Percentiles rank a stretch among this genome's conserved stretches.
phyloP scores from a whole-genome alignment of 2,888 invertebrate genomes.

The Hirtodrosophila histrioides region DNA sequence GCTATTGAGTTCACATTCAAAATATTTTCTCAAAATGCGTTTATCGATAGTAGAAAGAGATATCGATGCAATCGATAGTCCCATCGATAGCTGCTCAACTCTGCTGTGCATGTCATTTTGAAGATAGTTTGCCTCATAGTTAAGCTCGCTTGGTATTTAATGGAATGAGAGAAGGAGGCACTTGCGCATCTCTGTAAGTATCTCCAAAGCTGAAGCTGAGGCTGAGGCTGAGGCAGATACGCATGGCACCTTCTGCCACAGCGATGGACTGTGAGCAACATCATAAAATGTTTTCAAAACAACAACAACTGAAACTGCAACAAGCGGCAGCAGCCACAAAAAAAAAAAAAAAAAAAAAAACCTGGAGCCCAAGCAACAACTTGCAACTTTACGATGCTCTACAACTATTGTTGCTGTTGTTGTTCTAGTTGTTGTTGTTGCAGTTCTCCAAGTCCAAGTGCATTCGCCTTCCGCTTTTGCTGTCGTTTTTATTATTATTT shows the following conservation, averaged over 20 bases:
- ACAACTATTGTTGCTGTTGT: constrained; percentile 56
- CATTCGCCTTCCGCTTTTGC: constrained; percentile 73
- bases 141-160: too few species aligned
- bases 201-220: constrained; percentile 24
- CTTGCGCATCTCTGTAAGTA: constrained; percentile 23
- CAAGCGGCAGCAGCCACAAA: constrained; percentile 32
- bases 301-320: constrained; percentile 43
- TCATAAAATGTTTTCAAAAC: constrained; percentile 64
- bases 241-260: constrained; percentile 52
- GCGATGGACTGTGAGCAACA: constrained; percentile 49
- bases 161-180: not conserved
- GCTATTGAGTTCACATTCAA: too few species aligned
- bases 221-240: constrained; percentile 37
- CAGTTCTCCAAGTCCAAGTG: constrained; percentile 57
- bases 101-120: too few species aligned
- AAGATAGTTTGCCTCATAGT: too few species aligned
- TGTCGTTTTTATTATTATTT: constrained; percentile 46
- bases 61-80: too few species aligned
- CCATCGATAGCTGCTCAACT: too few species aligned
- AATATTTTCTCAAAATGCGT: too few species aligned
- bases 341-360: constrained; percentile 38
- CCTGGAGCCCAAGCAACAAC: constrained; percentile 49
- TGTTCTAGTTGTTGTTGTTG: constrained; percentile 29
- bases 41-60: too few species aligned
- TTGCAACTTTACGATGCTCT: constrained; percentile 70